These are phyloP conservation scores for Huso huso DNA, from an alignment of 2,797 vertebrate genomes.

Conservation along the genomic window DNA sequence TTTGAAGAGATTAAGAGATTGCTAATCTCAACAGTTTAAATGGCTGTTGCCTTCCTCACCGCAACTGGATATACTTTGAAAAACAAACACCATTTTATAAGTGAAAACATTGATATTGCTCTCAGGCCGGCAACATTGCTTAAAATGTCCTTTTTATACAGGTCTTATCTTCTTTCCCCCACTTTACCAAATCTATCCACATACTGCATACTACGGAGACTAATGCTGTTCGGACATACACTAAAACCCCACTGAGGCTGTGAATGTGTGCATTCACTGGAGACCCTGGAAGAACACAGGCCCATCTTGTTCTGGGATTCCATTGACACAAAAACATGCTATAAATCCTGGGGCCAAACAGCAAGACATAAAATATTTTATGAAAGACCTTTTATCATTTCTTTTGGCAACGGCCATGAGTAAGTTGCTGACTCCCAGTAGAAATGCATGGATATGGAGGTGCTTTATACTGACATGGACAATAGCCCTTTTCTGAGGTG, in stretches of 20 bases:
- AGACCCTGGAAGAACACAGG: conserved; percentile 7
- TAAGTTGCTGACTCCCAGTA: conserved; percentile 19
- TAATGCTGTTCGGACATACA: background rate
- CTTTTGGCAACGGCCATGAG: conserved; percentile 21
- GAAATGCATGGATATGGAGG: conserved; percentile 25
- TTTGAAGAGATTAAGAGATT: too few relatives aligned
- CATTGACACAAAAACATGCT: conserved; percentile 8
- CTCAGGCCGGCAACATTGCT: conserved; percentile 18
- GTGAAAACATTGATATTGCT: conserved; percentile 22
- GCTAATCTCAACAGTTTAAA: too few relatives aligned
- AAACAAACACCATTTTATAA: conserved; percentile 25
- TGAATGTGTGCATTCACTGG: conserved; percentile 30
- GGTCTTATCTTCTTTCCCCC: conserved; percentile 24
- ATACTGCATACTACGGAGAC: background rate
- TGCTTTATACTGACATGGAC: conserved; percentile 20
- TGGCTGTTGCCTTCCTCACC: too few relatives aligned
- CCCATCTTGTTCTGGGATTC: conserved; percentile 25
- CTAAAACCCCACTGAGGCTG: conserved; percentile 2
- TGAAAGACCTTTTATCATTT: conserved; percentile 28
- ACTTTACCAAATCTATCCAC: conserved; percentile 14
- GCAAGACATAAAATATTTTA: conserved; percentile 16
- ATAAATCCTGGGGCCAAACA: conserved; percentile 18
- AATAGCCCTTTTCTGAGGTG: conserved; percentile 24
- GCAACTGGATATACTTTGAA: conserved; percentile 10
- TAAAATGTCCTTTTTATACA: conserved; percentile 23